Percentiles rank a stretch among this genome's conserved stretches.
Evolutionary conservation across 1,140 invertebrate species (phyloP).

Genomic region (Trichoplusia ni): DNA sequence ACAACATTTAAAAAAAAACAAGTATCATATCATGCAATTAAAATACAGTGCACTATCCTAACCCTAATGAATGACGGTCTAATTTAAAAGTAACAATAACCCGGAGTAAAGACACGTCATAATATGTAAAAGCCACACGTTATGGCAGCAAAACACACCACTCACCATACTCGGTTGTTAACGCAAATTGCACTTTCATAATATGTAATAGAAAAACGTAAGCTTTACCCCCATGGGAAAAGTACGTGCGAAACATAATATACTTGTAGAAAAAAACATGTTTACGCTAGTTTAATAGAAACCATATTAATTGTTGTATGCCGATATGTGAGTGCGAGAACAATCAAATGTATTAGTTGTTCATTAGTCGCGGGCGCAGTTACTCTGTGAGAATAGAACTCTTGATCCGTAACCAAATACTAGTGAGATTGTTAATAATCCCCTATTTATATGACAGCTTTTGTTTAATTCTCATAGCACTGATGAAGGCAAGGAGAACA

Average conservation of each 20-base stretch:
- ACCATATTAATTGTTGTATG: conserved; percentile 13
- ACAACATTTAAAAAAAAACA: no score
- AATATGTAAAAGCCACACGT: conserved; percentile 17
- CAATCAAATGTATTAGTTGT: conserved; percentile 9
- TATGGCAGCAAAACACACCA: conserved; percentile 20
- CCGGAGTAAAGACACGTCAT: conserved; percentile 13
- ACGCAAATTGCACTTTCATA: conserved; percentile 21
- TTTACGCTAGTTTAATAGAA: not conserved
- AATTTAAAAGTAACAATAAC: conserved; percentile 22
- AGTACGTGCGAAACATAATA: conserved; percentile 8
- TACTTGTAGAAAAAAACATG: conserved; percentile 1
- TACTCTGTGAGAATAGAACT: not conserved
- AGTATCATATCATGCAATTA: conserved; percentile 10
- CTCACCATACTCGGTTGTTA: conserved; percentile 9
- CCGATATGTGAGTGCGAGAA: not conserved
- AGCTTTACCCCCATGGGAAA: conserved; percentile 9
- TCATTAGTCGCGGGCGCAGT: not conserved
- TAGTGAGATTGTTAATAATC: no score
- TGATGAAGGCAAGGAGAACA: no score
- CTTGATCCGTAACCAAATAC: no score
- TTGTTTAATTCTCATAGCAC: no score
- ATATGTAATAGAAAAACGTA: conserved; percentile 16
- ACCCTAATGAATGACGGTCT: not conserved
- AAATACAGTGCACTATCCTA: not conserved
- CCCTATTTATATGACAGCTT: no score